These are phyloP conservation scores for Polypedilum vanderplanki DNA, from an alignment of 1,140 invertebrate species.

Conservation along the genomic window DNA sequence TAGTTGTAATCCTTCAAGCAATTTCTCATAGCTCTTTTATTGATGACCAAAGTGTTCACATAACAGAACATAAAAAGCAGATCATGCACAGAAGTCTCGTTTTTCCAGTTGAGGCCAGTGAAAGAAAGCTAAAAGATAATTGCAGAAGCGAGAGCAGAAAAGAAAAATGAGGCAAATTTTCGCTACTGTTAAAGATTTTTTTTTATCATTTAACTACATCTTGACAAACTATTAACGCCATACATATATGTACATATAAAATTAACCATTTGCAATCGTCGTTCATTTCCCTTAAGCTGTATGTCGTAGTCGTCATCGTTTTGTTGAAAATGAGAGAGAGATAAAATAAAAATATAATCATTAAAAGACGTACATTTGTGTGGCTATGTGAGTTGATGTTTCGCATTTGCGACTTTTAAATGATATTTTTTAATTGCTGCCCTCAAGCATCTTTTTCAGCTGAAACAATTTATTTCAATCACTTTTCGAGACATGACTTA, in stretches of 20 bases:
- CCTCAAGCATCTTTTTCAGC: slow-evolving; percentile 1
- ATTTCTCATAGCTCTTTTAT: not conserved
- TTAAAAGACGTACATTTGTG: slow-evolving; percentile 18
- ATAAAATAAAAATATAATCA: not conserved
- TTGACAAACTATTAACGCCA: slow-evolving; percentile 8
- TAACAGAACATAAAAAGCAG: not conserved
- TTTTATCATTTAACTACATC: not conserved
- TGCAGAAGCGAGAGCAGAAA: not conserved
- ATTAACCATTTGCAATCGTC: not conserved
- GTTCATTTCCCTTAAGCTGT: too few species aligned
- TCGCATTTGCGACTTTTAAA: slow-evolving; percentile 17
- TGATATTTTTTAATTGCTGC: slow-evolving; percentile 19
- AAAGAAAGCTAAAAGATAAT: not conserved
- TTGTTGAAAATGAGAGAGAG: too few species aligned
- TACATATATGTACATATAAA: too few species aligned
- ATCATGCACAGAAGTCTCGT: not conserved
- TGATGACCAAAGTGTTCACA: not conserved
- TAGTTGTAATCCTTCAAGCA: not conserved
- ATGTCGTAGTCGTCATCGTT: too few species aligned
- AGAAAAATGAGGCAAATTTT: not conserved
- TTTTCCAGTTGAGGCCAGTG: not conserved
- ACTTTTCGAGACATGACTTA: slow-evolving; percentile 17
- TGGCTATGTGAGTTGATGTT: slow-evolving; percentile 16
- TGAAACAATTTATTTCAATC: slow-evolving; percentile 19
- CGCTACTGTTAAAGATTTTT: not conserved